Percentiles rank a stretch among this genome's conserved stretches.
These are phyloP conservation scores for Villa cingulata DNA, from an alignment of 2,888 invertebrate species.

Conservation along the genomic window DNA sequence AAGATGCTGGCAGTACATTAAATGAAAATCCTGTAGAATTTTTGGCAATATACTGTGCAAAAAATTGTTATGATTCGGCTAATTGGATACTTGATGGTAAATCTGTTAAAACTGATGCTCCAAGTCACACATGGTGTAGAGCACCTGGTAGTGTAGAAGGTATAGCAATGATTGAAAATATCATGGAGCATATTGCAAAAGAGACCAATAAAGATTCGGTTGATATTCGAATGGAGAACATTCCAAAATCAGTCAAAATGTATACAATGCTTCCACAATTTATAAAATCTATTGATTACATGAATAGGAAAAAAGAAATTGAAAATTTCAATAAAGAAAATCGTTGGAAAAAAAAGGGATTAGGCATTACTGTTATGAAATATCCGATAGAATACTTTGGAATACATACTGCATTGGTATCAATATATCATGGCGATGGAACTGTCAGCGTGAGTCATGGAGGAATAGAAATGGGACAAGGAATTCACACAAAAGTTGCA, in stretches of 20 bases:
- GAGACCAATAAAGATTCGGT: slow-evolving; percentile 41
- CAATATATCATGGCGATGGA: slow-evolving; percentile 53
- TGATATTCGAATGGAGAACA: slow-evolving; percentile 44
- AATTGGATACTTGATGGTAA: slow-evolving; percentile 52
- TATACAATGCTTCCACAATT: slow-evolving; percentile 10
- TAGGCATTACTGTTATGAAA: slow-evolving; percentile 48
- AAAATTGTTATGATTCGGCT: slow-evolving; percentile 41
- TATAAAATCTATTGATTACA: slow-evolving; percentile 33
- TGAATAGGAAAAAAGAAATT: slow-evolving; percentile 39
- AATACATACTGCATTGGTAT: slow-evolving; percentile 42
- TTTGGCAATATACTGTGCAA: slow-evolving; percentile 32
- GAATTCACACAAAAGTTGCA: slow-evolving; percentile 53
- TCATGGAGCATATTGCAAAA: slow-evolving; percentile 54
- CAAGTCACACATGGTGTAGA: slow-evolving; percentile 14
- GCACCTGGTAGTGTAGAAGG: slow-evolving; percentile 43
- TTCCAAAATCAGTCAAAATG: slow-evolving; percentile 21
- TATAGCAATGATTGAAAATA: slow-evolving; percentile 42
- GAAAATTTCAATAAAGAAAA: slow-evolving; percentile 48
- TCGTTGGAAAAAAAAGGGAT: slow-evolving; percentile 61
- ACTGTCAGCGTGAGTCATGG: slow-evolving; percentile 52
- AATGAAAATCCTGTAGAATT: slow-evolving; percentile 33
- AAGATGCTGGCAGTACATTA: slow-evolving; percentile 39
- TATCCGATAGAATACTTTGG: slow-evolving; percentile 40
- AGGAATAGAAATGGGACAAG: slow-evolving; percentile 61
- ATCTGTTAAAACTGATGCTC: slow-evolving; percentile 41